Evolutionary conservation across 92 coral and sea anemone genomes (phyloP), one percentile per base, ranked within the genome.

Genomic region (Parazoanthus swiftii): DNA sequence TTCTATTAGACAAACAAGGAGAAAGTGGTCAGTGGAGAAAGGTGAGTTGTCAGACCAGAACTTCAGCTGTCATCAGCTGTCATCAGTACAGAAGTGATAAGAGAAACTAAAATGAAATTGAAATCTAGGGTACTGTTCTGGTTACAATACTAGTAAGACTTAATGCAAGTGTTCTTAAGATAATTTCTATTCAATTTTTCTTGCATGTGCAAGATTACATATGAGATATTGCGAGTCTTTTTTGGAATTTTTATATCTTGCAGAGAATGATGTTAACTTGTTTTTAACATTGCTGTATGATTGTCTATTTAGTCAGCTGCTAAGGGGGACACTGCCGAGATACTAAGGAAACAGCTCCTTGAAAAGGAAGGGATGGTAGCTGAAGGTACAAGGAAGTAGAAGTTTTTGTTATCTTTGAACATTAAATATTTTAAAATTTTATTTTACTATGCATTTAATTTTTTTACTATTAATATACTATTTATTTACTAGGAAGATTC

Each of bases 1-100:
- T 95, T 81, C 91, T 97, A 38, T 90, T 95, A n/a, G 94, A 93
- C 91, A 95, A 95, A 59, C 98, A 97, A 72, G 95, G 96, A 76
- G 94, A 92, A 35, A 90, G 88, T 85, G 85, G 83, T 4, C 97
- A 97, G 73, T 97, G 98, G 99, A 93, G 90, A 65, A 94, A 95
- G 93, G 99, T 97, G 89, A 8, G 88, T 77, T 77, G 14, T 10
- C 20, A 35, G 25, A 23, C 13, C 7, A 4, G 63, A 76, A n/a
- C 51, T 18, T 29, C 37, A 56, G 33, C 58, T 76, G 76, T 71
- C 42, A 39, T 2, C 4, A 29, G 33, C 33, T 29, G 33, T 39
- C 51, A 42, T 7, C 51, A 48, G 51, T 48, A 48, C 1, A 48
- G 51, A 7, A 54, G 59, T 54, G 59, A 2, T 14, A 54, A 54